Percentiles rank a stretch among this genome's conserved stretches.
phyloP scores from a whole-genome alignment of 2,888 invertebrate species.

The Melipona beecheii region DNA sequence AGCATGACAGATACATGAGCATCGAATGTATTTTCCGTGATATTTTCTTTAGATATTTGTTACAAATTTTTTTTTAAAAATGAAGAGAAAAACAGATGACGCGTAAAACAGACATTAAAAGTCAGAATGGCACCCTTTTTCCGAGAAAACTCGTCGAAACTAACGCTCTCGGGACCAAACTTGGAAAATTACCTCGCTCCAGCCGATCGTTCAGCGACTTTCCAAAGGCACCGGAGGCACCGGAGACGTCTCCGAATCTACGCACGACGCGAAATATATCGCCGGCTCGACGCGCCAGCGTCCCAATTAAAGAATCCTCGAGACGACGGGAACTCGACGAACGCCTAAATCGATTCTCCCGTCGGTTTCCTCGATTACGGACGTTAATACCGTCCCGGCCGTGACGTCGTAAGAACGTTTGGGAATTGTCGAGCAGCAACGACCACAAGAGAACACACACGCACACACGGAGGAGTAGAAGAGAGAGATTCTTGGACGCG shows the following conservation, averaged over 20 bases:
- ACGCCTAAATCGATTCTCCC: constrained; percentile 26
- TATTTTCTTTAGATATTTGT: no score
- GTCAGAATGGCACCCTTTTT: no score
- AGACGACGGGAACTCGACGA: constrained; percentile 20
- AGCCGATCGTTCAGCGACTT: neutral
- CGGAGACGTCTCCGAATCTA: neutral
- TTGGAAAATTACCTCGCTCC: no score
- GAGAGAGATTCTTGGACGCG: neutral
- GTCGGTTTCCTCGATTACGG: constrained; percentile 52
- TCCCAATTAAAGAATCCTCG: neutral
- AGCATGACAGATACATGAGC: no score
- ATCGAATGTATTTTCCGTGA: no score
- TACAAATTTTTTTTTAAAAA: no score
- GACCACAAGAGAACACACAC: no score
- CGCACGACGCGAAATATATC: neutral
- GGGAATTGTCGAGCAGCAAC: neutral
- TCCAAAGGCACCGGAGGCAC: neutral
- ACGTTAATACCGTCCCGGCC: constrained; percentile 43
- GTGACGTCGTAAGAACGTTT: neutral
- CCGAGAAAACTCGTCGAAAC: no score
- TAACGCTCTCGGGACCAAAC: no score
- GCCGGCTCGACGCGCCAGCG: neutral
- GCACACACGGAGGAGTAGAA: neutral
- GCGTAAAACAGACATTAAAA: no score
- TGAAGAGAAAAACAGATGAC: no score